phyloP scores from a whole-genome alignment of 2,888 invertebrate species.

The Bursaphelenchus okinawaensis region DNA sequence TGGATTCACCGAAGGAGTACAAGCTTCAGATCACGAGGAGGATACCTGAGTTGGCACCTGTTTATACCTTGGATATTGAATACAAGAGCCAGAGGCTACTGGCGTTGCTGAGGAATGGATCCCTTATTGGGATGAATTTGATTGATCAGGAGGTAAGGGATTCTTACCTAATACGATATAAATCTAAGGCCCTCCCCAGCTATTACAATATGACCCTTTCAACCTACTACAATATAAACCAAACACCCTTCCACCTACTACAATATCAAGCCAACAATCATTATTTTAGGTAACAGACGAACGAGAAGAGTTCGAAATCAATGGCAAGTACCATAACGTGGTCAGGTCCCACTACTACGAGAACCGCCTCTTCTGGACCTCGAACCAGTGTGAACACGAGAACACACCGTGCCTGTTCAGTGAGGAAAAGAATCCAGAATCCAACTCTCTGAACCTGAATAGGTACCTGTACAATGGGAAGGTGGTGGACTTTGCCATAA shows the following conservation, averaged over 20 bases:
- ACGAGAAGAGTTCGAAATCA: slow-evolving; percentile 22
- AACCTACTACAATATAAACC: no score
- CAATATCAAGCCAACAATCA: neutral
- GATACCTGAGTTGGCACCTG: slow-evolving; percentile 36
- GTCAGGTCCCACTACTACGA: slow-evolving; percentile 15
- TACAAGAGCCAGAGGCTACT: slow-evolving; percentile 29
- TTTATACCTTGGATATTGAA: slow-evolving; percentile 40
- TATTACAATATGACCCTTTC: no score
- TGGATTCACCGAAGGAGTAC: slow-evolving; percentile 32
- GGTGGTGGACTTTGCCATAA: slow-evolving; percentile 30
- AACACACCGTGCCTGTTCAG: slow-evolving; percentile 29
- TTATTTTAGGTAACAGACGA: slow-evolving; percentile 18
- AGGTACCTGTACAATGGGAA: slow-evolving; percentile 23
- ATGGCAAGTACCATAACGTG: slow-evolving; percentile 29
- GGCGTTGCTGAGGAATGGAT: slow-evolving; percentile 39
- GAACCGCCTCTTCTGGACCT: slow-evolving; percentile 34
- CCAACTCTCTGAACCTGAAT: slow-evolving; percentile 28
- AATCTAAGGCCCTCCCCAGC: no score
- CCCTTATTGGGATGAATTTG: slow-evolving; percentile 18
- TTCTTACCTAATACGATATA: no score
- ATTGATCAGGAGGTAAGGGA: slow-evolving; percentile 13
- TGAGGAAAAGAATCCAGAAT: slow-evolving; percentile 31
- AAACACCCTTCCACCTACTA: no score
- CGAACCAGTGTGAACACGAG: slow-evolving; percentile 31
- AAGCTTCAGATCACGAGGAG: slow-evolving; percentile 30